Base-by-base conservation (phyloP, 2,888 invertebrate species). In the Drosophila nr. perissopoda region DNA sequence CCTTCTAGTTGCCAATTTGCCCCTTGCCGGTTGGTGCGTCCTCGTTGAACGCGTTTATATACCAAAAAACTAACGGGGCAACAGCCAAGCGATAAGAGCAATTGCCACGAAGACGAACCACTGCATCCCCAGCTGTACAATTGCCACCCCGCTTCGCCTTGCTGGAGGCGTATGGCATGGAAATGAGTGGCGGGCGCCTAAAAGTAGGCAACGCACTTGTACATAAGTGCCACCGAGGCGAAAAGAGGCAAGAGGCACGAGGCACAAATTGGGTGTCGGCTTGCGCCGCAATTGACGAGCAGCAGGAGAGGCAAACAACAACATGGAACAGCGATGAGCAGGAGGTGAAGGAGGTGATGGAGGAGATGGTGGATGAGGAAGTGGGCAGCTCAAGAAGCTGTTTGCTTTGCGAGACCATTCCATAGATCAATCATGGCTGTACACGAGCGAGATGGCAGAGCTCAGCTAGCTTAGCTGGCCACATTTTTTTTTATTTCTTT, bases 181-280 rank as follows among this genome's bases (percentile, higher is more conserved):
- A 80, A 87, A 86, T 86, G 86, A 83, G 86, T 85, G 83, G 81
- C 80, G 72, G 63, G 63, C 80, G 86, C 86, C 83, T 78, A 82
- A 88, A 88, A 86, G 83, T 86, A 86, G 88, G 88, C 83, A 83
- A 73, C 75, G 67, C 71, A 73, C 75, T 85, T 78, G 76, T 83
- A 85, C 76, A 83, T 85, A 85, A 80, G 84, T 69, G 73, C 38
- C 45, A 45, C 29, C 45, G 49, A 38, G 45, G 51, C 51, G 56
- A 60, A 56, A 10, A 29, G 65, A 31, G 2, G 33, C 5, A 34
- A 25, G n/a, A 10, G 48, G 36, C 53, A 29, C 53, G 40, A n/a
- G 63, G 18, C 27, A 42, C 40, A 67, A 73, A 67, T 67, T 76
- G 81, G 82, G 70, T 62, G 74, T 69, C 60, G 78, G 79, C 71